Conservation (phyloP, 2,888 invertebrate genomes). For the Epinotia demarniana region DNA sequence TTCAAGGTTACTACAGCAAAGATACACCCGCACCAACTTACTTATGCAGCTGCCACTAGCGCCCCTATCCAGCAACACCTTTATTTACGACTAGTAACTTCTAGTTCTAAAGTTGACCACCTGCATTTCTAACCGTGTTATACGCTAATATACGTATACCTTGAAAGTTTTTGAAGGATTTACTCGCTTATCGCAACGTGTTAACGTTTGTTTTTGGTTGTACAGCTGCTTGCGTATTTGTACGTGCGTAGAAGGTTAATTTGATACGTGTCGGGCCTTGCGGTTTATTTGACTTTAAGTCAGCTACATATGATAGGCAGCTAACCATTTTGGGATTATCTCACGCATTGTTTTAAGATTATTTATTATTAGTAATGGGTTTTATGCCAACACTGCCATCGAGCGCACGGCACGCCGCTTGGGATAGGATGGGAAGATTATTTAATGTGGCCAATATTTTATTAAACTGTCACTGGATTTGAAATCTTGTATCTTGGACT, state of each 20-base stretch:
- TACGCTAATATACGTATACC: slow-evolving; percentile 5
- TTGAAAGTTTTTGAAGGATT: slow-evolving; percentile 12
- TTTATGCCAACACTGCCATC: too few species aligned
- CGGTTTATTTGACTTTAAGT: slow-evolving; percentile 12
- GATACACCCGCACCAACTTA: slow-evolving; percentile 4
- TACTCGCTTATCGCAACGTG: background rate
- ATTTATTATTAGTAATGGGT: too few species aligned
- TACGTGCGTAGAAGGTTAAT: slow-evolving; percentile 35
- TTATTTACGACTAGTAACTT: background rate
- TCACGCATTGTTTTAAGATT: background rate
- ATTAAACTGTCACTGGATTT: too few species aligned
- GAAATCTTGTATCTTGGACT: too few species aligned
- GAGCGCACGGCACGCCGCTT: too few species aligned
- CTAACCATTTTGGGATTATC: background rate
- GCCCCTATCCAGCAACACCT: slow-evolving; percentile 5
- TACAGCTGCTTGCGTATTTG: slow-evolving; percentile 15
- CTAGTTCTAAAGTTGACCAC: slow-evolving; percentile 18
- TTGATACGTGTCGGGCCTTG: slow-evolving; percentile 35
- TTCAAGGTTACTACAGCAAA: slow-evolving; percentile 24
- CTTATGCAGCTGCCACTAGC: background rate
- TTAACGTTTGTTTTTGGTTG: slow-evolving; percentile 13
- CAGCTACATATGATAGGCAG: background rate
- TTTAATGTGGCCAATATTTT: too few species aligned
- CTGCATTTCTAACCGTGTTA: slow-evolving; percentile 18
- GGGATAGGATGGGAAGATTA: too few species aligned